Evolutionary conservation across 2,888 invertebrate genomes (phyloP), one percentile per base, ranked within the genome.

Genomic region (Theodoxus fluviatilis): DNA sequence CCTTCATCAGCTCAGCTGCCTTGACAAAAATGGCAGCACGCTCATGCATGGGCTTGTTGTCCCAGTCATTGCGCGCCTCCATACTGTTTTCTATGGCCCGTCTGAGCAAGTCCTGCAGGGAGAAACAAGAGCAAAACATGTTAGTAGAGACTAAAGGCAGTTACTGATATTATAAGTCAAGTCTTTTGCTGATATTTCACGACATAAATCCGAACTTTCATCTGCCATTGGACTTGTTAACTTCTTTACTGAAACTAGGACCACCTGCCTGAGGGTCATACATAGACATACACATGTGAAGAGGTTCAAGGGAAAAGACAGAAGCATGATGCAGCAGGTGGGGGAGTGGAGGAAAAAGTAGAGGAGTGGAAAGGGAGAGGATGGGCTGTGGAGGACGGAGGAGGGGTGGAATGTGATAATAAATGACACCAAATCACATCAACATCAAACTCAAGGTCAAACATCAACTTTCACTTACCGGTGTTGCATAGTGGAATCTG

Each of bases 1-100:
- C 92, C 0, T 94, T 93, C 92, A 97, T 94, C 76, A 98, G 86
- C 79, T 95, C 93, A 0, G 97, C 97, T 15, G 98, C 98, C 77
- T 79, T 80, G n/a, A 80, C 74, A 70, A 88, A 87, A 31, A 97
- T 93, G 71, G 91, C 89, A 28, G 94, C 89, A 70, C 96, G 92
- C 78, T 96, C 93, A 69, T 91, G 90, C 35, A 97, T 88, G 0
- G 97, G 93, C 12, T 92, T 92, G 76, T 91, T 90, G 86, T 98
- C 98, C 99, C 99, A 99, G 84, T 92, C 91, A 55, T 89, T 90
- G 84, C 97, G 94, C 1, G 94, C 92, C 77, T 92, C 91, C 33
- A 93, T 90, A 0, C 94, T 92, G 1, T 90, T 91, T 66, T 92
- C 90, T 74, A 99, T 98, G 0, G 97, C 98, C 83, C 93, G 91